Conservation (phyloP, 2,797 vertebrate species). For the Apodemus agrarius region DNA sequence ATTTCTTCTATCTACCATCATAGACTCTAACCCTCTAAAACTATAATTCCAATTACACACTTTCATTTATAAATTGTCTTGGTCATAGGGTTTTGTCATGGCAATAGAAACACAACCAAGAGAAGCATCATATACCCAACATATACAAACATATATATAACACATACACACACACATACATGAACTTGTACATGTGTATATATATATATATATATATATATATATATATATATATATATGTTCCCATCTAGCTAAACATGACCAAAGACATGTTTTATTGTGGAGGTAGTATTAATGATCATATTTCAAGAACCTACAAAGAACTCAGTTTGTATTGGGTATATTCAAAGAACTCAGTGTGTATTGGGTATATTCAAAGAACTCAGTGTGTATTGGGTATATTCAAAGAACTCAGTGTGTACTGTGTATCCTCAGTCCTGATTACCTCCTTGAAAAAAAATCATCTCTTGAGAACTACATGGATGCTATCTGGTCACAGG, state of each 20-base stretch:
- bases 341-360: not conserved
- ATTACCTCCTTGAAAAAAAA: slow-evolving; percentile 9
- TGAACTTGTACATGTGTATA: not conserved
- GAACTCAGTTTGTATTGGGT: not conserved
- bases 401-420: not conserved
- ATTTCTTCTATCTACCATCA: not conserved
- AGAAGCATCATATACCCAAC: not conserved
- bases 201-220: not conserved
- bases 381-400: no score
- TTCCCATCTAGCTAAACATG: not conserved
- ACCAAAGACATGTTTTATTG: not conserved
- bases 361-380: not conserved
- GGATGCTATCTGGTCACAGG: not conserved
- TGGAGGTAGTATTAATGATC: not conserved
- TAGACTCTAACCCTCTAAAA: not conserved
- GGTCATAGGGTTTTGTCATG: not conserved
- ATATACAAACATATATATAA: no score
- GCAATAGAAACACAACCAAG: not conserved
- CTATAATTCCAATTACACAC: not conserved
- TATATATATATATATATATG: no score
- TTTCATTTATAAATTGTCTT: not conserved
- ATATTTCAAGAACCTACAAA: not conserved
- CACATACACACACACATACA: not conserved
- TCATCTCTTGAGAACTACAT: not conserved
- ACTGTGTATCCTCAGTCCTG: not conserved